Conservation (phyloP, 2,888 invertebrate species). For the Cyclophora albipunctata region DNA sequence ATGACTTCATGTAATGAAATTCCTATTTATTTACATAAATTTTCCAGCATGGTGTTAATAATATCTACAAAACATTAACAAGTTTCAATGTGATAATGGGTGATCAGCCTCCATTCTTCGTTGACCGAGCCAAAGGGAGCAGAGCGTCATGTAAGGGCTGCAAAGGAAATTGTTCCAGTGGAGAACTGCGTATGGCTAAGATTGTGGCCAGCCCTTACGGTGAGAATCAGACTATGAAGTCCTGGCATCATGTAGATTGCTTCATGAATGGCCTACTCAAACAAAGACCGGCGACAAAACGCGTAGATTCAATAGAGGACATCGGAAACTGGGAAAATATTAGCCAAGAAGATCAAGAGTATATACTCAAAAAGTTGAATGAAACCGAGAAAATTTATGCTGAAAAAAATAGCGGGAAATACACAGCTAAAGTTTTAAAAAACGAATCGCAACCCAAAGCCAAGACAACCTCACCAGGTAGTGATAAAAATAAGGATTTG, state of each 20-base stretch:
- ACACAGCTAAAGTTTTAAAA: conserved; percentile 52
- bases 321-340: conserved; percentile 85
- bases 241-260: conserved; percentile 88
- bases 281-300: conserved; percentile 87
- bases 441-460: conserved; percentile 36
- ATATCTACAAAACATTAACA: too few relatives aligned
- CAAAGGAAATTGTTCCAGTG: conserved; percentile 84
- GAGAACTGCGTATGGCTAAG: conserved; percentile 85
- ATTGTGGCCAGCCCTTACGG: conserved; percentile 85
- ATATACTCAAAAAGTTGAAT: conserved; percentile 78
- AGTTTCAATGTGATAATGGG: neutral
- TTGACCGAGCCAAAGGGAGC: conserved; percentile 87
- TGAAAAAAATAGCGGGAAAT: conserved; percentile 68
- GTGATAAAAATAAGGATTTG: conserved; percentile 13
- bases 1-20: neutral
- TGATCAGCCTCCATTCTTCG: conserved; percentile 70
- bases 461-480: conserved; percentile 9
- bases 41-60: too few relatives aligned
- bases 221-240: conserved; percentile 84
- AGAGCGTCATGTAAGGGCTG: conserved; percentile 91
- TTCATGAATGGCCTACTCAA: conserved; percentile 85
- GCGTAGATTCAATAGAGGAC: conserved; percentile 86
- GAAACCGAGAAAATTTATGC: conserved; percentile 75
- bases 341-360: conserved; percentile 79
- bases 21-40: too few relatives aligned